Evolutionary conservation across 2,113 vertebrate species (phyloP).

Genomic region (Eonycteris spelaea): DNA sequence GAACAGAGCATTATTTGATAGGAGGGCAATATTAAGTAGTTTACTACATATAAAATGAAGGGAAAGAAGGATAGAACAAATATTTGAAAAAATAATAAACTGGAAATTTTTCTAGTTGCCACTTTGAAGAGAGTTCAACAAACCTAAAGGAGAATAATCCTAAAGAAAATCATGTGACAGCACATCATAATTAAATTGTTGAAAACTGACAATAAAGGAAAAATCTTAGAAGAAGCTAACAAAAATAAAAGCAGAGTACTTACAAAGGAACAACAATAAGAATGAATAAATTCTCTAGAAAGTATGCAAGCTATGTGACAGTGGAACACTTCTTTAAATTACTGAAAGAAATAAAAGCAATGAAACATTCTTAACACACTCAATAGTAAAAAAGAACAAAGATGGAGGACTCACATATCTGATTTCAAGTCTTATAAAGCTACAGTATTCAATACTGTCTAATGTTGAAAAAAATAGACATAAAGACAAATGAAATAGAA

Average conservation of each 20-base stretch:
- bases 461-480: neutral
- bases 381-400: neutral
- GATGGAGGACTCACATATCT: neutral
- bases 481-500: neutral
- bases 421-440: neutral
- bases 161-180: neutral
- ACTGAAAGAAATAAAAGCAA: neutral
- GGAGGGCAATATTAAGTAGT: neutral
- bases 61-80: neutral
- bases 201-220: neutral
- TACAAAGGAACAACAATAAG: neutral
- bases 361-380: neutral
- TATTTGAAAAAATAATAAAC: neutral
- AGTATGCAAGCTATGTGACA: neutral
- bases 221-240: neutral
- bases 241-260: neutral
- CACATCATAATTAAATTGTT: neutral
- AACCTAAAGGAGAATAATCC: neutral
- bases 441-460: neutral
- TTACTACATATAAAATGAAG: neutral
- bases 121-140: neutral
- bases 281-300: neutral
- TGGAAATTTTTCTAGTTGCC: neutral
- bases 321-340: neutral
- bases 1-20: neutral